phyloP scores from a whole-genome alignment of 2,113 vertebrate genomes.

The Lagopus leucura region DNA sequence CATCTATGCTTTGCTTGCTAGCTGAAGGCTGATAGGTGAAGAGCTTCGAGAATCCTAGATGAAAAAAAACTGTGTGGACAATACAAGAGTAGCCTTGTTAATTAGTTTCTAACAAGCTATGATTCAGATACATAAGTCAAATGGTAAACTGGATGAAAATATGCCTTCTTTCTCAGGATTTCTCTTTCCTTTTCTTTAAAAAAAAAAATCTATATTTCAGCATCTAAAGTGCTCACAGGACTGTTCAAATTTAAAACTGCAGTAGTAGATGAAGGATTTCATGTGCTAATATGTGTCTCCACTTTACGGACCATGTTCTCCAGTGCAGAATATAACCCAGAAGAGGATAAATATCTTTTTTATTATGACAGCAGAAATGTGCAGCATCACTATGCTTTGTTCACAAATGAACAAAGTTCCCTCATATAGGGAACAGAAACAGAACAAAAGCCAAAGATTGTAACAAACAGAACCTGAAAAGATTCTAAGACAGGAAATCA shows the following conservation, averaged over 20 bases:
- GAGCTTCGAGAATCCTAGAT: not conserved
- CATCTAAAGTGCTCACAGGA: not conserved
- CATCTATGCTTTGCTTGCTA: not conserved
- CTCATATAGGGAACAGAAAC: slow-evolving; percentile 26
- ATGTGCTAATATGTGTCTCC: not conserved
- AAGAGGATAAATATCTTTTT: not conserved
- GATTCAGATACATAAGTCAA: not conserved
- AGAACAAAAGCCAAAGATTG: slow-evolving; percentile 11
- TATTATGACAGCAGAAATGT: not conserved
- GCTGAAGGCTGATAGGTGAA: not conserved
- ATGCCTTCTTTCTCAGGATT: not conserved
- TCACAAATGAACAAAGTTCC: not conserved
- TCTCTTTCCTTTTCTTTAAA: not conserved
- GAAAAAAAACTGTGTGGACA: not conserved
- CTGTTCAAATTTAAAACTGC: not conserved
- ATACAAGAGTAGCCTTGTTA: not conserved
- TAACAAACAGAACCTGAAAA: not conserved
- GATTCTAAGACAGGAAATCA: slow-evolving; percentile 1
- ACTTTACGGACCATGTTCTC: not conserved
- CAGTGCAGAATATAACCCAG: not conserved
- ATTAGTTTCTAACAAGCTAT: not conserved
- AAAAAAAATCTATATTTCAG: not conserved
- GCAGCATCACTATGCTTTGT: not conserved
- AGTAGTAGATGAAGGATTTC: not conserved
- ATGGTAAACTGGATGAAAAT: not conserved